Conservation (phyloP, 2,113 vertebrate species). For the Plotosus lineatus region DNA sequence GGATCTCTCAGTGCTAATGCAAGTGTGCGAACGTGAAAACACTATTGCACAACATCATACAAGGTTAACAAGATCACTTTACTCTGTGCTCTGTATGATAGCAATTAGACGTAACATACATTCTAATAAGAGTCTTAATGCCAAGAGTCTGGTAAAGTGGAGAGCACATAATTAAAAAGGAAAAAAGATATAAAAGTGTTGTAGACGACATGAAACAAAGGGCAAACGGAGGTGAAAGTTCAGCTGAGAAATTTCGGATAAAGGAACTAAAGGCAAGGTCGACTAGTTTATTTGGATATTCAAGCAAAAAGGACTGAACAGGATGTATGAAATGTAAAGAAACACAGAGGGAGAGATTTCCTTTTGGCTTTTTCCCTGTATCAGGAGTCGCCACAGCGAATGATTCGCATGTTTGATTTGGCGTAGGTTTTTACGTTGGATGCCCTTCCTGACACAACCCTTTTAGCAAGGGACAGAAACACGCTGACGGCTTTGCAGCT, state of each 20-base stretch:
- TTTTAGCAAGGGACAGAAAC: too few species aligned
- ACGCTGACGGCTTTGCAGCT: too few species aligned
- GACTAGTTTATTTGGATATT: neutral
- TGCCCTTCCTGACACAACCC: too few species aligned
- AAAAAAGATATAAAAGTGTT: neutral
- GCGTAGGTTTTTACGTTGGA: too few species aligned
- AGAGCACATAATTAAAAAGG: neutral
- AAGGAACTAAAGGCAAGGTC: neutral
- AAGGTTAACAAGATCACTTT: neutral
- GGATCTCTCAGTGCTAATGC: neutral
- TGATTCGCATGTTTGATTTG: too few species aligned
- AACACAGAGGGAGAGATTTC: too few species aligned
- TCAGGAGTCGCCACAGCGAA: too few species aligned
- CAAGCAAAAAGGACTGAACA: neutral
- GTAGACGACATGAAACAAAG: neutral
- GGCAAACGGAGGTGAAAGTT: neutral
- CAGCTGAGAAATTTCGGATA: neutral
- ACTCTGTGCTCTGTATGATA: neutral
- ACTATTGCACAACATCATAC: constrained; percentile 1
- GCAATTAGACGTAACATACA: neutral
- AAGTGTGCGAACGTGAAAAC: neutral
- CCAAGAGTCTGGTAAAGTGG: neutral
- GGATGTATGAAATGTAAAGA: constrained; percentile 5
- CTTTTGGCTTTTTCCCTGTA: too few species aligned
- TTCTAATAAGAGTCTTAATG: neutral